These are phyloP conservation scores for Prorops nasuta DNA, from an alignment of 1,140 invertebrate genomes.

Conservation along the genomic window DNA sequence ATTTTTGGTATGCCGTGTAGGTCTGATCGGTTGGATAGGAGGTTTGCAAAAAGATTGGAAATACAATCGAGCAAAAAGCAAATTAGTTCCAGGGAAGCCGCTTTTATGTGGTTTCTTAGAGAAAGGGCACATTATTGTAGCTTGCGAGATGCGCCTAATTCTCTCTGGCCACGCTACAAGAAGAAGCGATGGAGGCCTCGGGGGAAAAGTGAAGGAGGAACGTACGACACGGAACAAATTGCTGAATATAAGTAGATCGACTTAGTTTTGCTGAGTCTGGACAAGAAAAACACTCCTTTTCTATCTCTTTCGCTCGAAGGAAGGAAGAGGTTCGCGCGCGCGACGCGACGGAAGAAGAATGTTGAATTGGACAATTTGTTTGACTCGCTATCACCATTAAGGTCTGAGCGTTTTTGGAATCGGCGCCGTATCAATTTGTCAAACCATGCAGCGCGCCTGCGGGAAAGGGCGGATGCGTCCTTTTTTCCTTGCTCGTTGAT, in stretches of 20 bases:
- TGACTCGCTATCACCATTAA: constrained; percentile 1
- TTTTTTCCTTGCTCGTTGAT: not conserved
- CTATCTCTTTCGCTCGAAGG: not conserved
- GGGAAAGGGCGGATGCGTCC: not conserved
- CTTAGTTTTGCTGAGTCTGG: not conserved
- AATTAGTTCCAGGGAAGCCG: constrained; percentile 23
- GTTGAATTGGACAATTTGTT: not conserved
- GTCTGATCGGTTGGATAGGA: no score
- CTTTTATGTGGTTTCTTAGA: not conserved
- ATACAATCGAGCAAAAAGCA: constrained; percentile 27
- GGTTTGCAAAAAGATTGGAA: no score
- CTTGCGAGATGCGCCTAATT: no score
- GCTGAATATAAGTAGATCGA: not conserved
- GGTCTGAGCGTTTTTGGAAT: not conserved
- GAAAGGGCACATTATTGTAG: no score
- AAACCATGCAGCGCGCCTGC: no score
- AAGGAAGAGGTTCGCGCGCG: not conserved
- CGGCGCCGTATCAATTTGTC: no score
- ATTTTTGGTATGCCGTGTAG: no score
- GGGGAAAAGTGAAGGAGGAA: not conserved
- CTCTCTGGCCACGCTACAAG: no score
- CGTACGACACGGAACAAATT: not conserved
- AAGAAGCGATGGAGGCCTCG: no score
- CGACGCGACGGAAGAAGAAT: not conserved
- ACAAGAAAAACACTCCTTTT: not conserved